Evolutionary conservation across 1,140 invertebrate species (phyloP), one percentile per base, ranked within the genome.

Genomic region (Xylocopa sonorina): DNA sequence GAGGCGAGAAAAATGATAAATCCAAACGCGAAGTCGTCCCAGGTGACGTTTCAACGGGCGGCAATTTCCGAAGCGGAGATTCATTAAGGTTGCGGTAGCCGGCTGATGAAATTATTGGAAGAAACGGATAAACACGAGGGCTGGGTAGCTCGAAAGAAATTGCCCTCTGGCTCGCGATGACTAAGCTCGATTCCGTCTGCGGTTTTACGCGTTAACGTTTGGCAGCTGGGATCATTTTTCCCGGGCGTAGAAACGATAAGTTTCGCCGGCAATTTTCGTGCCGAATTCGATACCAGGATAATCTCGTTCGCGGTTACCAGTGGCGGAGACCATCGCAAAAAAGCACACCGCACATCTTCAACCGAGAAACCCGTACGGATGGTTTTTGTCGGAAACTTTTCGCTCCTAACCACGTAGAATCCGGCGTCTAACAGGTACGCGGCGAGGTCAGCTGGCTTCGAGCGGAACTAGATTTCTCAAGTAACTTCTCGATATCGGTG

Each of bases 221-320:
- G 46, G 29, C 32, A 63, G 41, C 10, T 34, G 16, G 34, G 57
- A 62, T 60, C 55, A 69, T 69, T 82, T 79, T 80, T 74, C 71
- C 68, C 48, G 18, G 38, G 27, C 18, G 18, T 48, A 14, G 12
- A 50, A n/a, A 41, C 81, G 58, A 75, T 80, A 76, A 76, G 80
- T 83, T 80, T 75, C 81, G 51, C 6, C 16, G 24, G 78, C 64
- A 51, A 76, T 67, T 72, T 67, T 62, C 72, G 51, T 71, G 67
- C 78, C 79, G 73, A 83, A 83, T 83, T 81, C 81, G 78, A 73
- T 78, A 73, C 76, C 75, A 48, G 50, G 78, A 83, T 81, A 83
- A 83, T 80, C 71, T 71, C 43, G 78, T 75, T 69, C 77, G 78
- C 66, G 72, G 68, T 79, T 62, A 67, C 55, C 43, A n/a, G 38